phyloP scores from a whole-genome alignment of 2,113 vertebrate species.

The Trichomycterus rosablanca region DNA sequence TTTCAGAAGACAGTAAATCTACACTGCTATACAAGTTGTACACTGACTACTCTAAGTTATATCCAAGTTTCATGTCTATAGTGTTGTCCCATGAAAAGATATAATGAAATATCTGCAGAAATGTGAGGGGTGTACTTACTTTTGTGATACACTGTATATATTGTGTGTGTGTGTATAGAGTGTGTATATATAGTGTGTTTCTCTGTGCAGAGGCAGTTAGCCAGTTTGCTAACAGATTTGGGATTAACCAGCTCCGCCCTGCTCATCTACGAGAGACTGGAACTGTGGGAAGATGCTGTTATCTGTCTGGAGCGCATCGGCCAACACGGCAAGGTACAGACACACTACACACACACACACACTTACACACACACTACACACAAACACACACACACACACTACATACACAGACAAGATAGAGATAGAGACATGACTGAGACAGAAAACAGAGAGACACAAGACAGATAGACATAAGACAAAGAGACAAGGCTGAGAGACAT shows the following conservation, averaged over 20 bases:
- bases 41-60: no score
- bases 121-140: no score
- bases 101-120: no score
- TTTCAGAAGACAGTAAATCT: no score
- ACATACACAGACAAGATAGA: background rate
- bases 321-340: conserved; percentile 92
- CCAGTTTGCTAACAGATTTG: conserved; percentile 81
- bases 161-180: conserved; percentile 25
- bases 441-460: background rate
- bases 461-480: no score
- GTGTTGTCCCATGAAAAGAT: no score
- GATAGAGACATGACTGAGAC: no score
- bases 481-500: no score
- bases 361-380: background rate
- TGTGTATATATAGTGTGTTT: background rate
- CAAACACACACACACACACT: conserved; percentile 12
- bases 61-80: no score
- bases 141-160: background rate
- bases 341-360: conserved; percentile 18
- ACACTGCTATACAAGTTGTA: no score
- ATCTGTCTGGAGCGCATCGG: conserved; percentile 89
- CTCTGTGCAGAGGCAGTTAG: conserved; percentile 79
- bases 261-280: conserved; percentile 84
- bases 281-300: conserved; percentile 95
- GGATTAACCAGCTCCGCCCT: conserved; percentile 88